Evolutionary conservation across 2,888 invertebrate species (phyloP).

Genomic region (Serripes groenlandicus): DNA sequence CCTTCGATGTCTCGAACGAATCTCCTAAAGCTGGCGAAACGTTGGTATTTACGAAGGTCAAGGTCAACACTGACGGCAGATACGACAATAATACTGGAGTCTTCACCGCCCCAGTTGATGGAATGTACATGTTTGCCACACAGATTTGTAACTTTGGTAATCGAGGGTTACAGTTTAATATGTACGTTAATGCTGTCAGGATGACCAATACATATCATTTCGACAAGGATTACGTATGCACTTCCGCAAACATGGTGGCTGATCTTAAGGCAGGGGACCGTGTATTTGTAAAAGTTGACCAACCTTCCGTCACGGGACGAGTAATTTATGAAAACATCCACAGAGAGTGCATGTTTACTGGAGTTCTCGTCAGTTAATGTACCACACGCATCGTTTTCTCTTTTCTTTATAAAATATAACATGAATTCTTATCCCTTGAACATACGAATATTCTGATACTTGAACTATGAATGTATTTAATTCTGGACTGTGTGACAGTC

Average conservation of each 20-base stretch:
- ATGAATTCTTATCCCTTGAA: too few species aligned
- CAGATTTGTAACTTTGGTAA: slow-evolving; percentile 2
- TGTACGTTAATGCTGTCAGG: not conserved
- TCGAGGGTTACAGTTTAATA: not conserved
- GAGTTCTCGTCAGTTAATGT: not conserved
- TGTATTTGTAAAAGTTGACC: not conserved
- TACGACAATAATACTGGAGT: not conserved
- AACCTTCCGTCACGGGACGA: not conserved
- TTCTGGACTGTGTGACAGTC: too few species aligned
- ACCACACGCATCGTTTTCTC: too few species aligned
- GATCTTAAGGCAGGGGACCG: not conserved
- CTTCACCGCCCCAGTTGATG: not conserved
- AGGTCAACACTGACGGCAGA: not conserved
- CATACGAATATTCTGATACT: too few species aligned
- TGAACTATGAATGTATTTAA: too few species aligned
- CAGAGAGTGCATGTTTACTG: slow-evolving; percentile 12
- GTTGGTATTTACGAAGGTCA: not conserved
- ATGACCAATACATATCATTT: not conserved
- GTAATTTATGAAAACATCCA: not conserved
- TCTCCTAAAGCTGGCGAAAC: not conserved
- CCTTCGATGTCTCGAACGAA: not conserved
- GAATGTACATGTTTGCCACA: not conserved
- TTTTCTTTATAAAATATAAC: too few species aligned
- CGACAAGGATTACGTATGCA: not conserved
- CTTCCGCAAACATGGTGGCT: not conserved